A percentile compares a stretch with the other conserved stretches of the same genome.
phyloP scores from a whole-genome alignment of 2,888 invertebrate species.

The Hypomecis atomaria region DNA sequence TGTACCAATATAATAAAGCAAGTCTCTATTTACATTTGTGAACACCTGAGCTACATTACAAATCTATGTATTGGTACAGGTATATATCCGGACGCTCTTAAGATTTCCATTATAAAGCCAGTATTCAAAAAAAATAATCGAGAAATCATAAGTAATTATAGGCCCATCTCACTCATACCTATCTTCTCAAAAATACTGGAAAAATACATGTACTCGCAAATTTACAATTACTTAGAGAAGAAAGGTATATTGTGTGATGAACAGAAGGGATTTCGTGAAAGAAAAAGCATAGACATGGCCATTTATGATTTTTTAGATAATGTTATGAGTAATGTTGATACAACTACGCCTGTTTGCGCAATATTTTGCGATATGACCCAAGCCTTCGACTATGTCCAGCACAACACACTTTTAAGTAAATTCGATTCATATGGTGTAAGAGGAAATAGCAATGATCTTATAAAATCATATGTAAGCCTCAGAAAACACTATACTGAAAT shows the following conservation, averaged over 20 bases:
- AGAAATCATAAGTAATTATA: not conserved
- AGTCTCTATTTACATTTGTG: not conserved
- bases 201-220: not conserved
- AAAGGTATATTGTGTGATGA: not conserved
- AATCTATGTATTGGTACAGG: not conserved
- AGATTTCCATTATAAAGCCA: not conserved
- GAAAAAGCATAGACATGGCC: constrained; percentile 12
- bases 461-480: constrained; percentile 11
- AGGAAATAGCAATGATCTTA: not conserved
- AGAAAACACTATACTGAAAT: constrained; percentile 18
- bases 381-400: not conserved
- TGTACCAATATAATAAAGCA: not conserved
- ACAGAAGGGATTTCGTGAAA: constrained; percentile 14
- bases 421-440: not conserved
- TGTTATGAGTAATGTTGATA: not conserved
- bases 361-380: constrained; percentile 6
- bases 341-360: not conserved
- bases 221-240: not conserved
- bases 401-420: not conserved
- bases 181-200: not conserved
- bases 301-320: not conserved
- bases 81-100: too few species aligned
- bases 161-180: not conserved
- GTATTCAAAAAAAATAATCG: not conserved
- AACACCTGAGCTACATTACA: not conserved